Evolutionary conservation across 2,797 vertebrate genomes (phyloP).

Genomic region (Alfaro cultratus): DNA sequence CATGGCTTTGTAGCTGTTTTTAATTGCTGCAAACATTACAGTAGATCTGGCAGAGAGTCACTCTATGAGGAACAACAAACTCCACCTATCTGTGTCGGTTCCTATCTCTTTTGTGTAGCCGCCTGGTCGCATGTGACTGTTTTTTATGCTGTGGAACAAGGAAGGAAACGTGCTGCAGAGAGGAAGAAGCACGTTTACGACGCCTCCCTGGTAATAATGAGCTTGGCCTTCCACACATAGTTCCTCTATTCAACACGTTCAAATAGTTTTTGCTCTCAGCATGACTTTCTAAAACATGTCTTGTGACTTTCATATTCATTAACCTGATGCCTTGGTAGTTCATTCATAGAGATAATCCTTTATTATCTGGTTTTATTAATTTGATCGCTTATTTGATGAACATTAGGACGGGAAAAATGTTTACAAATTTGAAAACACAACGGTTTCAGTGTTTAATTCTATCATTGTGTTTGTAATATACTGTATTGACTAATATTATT

Average conservation of each 20-base stretch:
- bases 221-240: slow-evolving; percentile 32
- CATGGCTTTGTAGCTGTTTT: background rate
- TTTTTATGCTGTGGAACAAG: slow-evolving; percentile 59
- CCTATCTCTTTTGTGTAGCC: slow-evolving; percentile 45
- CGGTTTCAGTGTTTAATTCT: background rate
- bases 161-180: slow-evolving; percentile 70
- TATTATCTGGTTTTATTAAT: background rate
- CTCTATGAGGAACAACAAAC: background rate
- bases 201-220: slow-evolving; percentile 53
- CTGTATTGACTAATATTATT: background rate
- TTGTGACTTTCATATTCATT: background rate
- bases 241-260: slow-evolving; percentile 12
- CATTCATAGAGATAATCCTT: background rate
- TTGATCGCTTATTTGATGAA: background rate
- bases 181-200: slow-evolving; percentile 75
- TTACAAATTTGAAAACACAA: background rate
- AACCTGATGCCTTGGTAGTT: background rate
- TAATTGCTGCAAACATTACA: background rate
- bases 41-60: background rate
- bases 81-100: slow-evolving; percentile 38
- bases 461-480: background rate
- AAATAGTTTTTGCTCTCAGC: slow-evolving; percentile 24
- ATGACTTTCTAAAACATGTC: background rate
- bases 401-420: background rate
- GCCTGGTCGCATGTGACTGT: slow-evolving; percentile 44